A percentile compares a stretch with the other conserved stretches of the same genome.
phyloP scores from a whole-genome alignment of 2,888 invertebrate genomes.

The Furcula furcula region DNA sequence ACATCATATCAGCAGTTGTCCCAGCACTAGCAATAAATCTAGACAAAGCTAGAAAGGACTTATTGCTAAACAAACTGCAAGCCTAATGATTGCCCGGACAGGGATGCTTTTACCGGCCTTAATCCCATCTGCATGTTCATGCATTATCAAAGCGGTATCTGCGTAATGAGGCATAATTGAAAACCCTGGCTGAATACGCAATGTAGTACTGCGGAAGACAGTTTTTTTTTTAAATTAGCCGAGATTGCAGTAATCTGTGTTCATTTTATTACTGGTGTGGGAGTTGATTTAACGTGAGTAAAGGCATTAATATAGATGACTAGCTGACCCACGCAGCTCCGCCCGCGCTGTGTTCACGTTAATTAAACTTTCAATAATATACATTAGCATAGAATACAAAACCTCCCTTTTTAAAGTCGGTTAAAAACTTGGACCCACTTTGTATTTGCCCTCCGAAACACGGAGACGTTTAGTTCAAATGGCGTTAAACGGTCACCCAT shows the following conservation, averaged over 20 bases:
- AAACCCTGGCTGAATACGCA: conserved; percentile 47
- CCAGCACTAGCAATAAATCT: conserved; percentile 41
- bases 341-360: no score
- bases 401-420: no score
- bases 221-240: neutral
- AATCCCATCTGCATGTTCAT: conserved; percentile 70
- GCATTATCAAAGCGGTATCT: conserved; percentile 68
- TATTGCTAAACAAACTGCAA: conserved; percentile 50
- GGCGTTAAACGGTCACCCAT: no score
- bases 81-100: conserved; percentile 44
- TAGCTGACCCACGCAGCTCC: no score
- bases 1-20: no score
- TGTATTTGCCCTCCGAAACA: no score
- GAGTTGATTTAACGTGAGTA: neutral
- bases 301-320: no score
- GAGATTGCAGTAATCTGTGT: neutral
- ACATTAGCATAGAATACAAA: no score
- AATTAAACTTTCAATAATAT: no score
- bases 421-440: no score
- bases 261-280: neutral
- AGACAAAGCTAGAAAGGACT: conserved; percentile 68
- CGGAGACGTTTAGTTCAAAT: no score
- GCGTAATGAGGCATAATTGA: conserved; percentile 57
- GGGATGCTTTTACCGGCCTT: conserved; percentile 44
- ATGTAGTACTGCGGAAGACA: neutral